These are phyloP conservation scores for Drosophila azteca DNA, from an alignment of 1,140 invertebrate species.

Conservation along the genomic window DNA sequence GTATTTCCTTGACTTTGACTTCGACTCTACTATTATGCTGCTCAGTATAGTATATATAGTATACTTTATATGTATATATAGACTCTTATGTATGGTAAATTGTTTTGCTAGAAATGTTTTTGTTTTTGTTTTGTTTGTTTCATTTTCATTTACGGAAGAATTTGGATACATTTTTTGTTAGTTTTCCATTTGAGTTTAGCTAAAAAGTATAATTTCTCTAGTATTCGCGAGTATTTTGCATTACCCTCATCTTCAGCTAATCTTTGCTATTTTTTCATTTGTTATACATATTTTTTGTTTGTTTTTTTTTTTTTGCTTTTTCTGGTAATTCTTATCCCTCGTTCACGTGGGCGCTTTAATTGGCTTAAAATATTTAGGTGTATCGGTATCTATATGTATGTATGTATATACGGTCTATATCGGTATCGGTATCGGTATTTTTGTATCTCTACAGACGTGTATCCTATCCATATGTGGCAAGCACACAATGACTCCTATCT, in stretches of 20 bases:
- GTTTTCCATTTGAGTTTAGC: slow-evolving; percentile 52
- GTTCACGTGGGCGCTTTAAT: slow-evolving; percentile 53
- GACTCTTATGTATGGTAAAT: slow-evolving; percentile 60
- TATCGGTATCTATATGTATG: slow-evolving; percentile 43
- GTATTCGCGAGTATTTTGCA: slow-evolving; percentile 27
- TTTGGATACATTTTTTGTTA: slow-evolving; percentile 68
- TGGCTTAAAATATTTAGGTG: slow-evolving; percentile 52
- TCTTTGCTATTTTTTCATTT: slow-evolving; percentile 44
- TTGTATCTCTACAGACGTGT: slow-evolving; percentile 21
- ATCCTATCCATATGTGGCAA: slow-evolving; percentile 9
- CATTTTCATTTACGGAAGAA: slow-evolving; percentile 74
- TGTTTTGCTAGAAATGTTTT: slow-evolving; percentile 60
- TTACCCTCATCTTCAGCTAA: slow-evolving; percentile 43
- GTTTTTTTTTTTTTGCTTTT: slow-evolving; percentile 28
- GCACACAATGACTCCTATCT: slow-evolving; percentile 13
- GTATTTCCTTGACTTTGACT: slow-evolving; percentile 56
- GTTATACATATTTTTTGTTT: slow-evolving; percentile 15
- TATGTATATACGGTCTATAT: slow-evolving; percentile 15
- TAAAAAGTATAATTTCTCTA: slow-evolving; percentile 79
- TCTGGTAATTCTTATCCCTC: slow-evolving; percentile 22
- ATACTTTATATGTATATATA: slow-evolving; percentile 48
- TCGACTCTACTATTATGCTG: slow-evolving; percentile 57
- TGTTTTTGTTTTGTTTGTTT: too few relatives aligned
- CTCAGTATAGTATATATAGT: slow-evolving; percentile 41
- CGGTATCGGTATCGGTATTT: slow-evolving; percentile 10